Percentiles rank a stretch among this genome's conserved stretches.
phyloP scores from a whole-genome alignment of 2,888 invertebrate species.

The Dioctria rufipes region DNA sequence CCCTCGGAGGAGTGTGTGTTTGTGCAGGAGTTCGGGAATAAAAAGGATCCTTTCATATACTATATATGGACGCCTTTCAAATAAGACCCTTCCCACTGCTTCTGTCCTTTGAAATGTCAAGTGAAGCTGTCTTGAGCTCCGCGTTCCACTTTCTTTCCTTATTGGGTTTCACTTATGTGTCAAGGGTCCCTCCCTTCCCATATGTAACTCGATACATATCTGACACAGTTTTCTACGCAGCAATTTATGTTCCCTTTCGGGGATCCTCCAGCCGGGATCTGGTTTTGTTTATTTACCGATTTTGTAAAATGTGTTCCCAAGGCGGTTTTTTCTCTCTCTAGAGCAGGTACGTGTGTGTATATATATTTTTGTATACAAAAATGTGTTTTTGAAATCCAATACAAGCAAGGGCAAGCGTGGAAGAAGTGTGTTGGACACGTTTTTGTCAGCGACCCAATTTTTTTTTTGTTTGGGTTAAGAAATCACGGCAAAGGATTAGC shows the following conservation, averaged over 20 bases:
- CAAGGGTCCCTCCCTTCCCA: conserved; percentile 46
- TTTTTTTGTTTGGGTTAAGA: neutral
- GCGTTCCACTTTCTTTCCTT: conserved; percentile 43
- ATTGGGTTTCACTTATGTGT: conserved; percentile 51
- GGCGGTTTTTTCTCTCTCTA: neutral
- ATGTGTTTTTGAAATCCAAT: neutral
- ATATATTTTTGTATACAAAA: neutral
- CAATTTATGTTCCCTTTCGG: conserved; percentile 26
- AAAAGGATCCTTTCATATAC: conserved; percentile 7
- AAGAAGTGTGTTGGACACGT: conserved; percentile 45
- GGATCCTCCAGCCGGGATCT: conserved; percentile 9
- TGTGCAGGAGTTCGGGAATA: conserved; percentile 15
- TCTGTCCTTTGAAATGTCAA: conserved; percentile 7
- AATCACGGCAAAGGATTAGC: neutral
- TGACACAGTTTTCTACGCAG: conserved; percentile 45
- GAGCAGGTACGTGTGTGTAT: neutral
- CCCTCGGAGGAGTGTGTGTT: neutral
- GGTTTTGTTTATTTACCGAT: conserved; percentile 3
- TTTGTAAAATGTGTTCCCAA: neutral
- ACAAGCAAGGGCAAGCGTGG: conserved; percentile 24
- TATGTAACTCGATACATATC: conserved; percentile 26
- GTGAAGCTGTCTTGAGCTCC: conserved; percentile 23
- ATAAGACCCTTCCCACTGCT: conserved; percentile 10
- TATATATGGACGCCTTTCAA: conserved; percentile 15
- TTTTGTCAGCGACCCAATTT: conserved; percentile 28